Base-by-base conservation (phyloP, 2,113 vertebrate species). In the Ceyx margarethae region DNA sequence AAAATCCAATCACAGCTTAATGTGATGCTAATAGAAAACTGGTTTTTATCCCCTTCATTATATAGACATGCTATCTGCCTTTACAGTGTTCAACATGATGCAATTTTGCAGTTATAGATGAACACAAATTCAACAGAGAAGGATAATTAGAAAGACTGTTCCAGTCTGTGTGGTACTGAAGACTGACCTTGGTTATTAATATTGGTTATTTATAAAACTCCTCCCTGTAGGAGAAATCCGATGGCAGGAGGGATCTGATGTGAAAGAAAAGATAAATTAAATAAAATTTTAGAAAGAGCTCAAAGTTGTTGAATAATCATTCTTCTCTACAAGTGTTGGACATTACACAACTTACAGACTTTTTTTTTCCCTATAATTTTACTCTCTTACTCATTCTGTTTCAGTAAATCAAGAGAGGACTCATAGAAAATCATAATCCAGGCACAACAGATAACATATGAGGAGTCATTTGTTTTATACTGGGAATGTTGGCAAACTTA, bases 361-460 rank as follows among this genome's bases (percentile, higher is more conserved):
- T 85, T 81, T 72, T 85, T 81, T 87, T 78, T 53, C 28, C 73
- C 87, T 87, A 21, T 85, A 85, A 95, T 92, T 90, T 91, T 85
- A 87, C 90, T 91, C 81, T 92, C 81, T 93, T 94, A 93, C 90
- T 93, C 95, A 90, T n/a, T 77, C 92, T 95, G 87, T 93, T 94
- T 96, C 64, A 85, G 94, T 91, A 92, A 78, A 86, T 66, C 61
- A 75, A 87, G 79, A 90, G 54, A 91, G 93, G 93, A 96, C 53
- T 94, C 85, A 93, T 0, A 89, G 84, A 89, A 76, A 82, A 69
- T 82, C 89, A 87, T 68, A 87, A 92, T 75, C 81, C 81, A 95
- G 90, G 86, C 89, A 91, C 83, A 96, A 94, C 89, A 94, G 56
- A 80, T 85, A 80, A 83, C 45, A 42, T 77, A 40, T 80, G 95